These are phyloP conservation scores for Anoplolepis gracilipes DNA, from an alignment of 1,140 invertebrate species.

Conservation along the genomic window DNA sequence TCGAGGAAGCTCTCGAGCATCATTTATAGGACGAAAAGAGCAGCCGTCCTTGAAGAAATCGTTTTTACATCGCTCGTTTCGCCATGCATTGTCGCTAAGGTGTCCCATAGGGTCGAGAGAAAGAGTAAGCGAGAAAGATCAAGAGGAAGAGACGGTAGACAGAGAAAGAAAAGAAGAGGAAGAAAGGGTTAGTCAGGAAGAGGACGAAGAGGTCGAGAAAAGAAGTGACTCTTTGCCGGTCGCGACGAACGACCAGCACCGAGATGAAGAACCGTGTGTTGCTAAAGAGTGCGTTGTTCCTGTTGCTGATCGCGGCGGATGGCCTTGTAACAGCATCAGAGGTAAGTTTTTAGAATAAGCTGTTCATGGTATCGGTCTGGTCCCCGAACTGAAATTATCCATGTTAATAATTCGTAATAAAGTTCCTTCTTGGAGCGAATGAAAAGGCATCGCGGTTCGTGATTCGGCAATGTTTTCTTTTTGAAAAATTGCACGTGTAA, in stretches of 20 bases:
- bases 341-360: conserved; percentile 62
- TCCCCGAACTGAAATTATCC: conserved; percentile 25
- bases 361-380: background rate
- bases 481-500: background rate
- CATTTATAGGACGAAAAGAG: conserved; percentile 33
- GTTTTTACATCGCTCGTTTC: conserved; percentile 35
- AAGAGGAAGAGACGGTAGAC: background rate
- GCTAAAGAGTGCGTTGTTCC: conserved; percentile 58
- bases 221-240: conserved; percentile 51
- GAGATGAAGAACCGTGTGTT: conserved; percentile 57
- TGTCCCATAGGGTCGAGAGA: conserved; percentile 21
- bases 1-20: conserved; percentile 27
- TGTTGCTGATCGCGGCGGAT: conserved; percentile 64
- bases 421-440: background rate
- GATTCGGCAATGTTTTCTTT: background rate
- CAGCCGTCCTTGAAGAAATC: conserved; percentile 40
- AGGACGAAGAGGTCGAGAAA: conserved; percentile 52
- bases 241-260: conserved; percentile 16
- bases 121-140: conserved; percentile 2
- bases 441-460: background rate
- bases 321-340: conserved; percentile 64
- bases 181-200: conserved; percentile 6
- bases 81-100: conserved; percentile 56
- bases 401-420: background rate
- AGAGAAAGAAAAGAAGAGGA: background rate